Percentiles rank a stretch among this genome's conserved stretches.
phyloP scores from a whole-genome alignment of 2,797 vertebrate species.

The Alcedo quadribrachys region DNA sequence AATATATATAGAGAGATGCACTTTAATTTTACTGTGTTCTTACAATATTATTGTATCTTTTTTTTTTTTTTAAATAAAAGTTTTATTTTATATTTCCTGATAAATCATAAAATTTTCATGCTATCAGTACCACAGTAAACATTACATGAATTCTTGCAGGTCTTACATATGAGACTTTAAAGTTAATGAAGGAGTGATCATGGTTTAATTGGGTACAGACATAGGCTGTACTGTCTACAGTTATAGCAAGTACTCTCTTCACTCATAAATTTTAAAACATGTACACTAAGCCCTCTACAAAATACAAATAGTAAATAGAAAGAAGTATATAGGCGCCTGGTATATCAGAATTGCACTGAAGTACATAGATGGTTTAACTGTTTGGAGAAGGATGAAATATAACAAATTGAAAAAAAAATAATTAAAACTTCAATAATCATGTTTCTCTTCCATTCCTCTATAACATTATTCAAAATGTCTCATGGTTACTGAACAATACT shows the following conservation, averaged over 20 bases:
- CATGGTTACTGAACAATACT: neutral
- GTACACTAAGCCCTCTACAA: fast-evolving
- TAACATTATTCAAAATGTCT: neutral
- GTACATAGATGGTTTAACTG: neutral
- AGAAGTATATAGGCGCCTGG: neutral
- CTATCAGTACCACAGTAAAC: neutral
- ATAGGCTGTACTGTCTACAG: neutral
- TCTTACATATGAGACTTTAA: neutral
- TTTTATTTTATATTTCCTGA: neutral
- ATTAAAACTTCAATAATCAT: neutral
- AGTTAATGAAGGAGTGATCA: neutral
- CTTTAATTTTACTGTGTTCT: neutral
- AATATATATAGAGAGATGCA: fast-evolving
- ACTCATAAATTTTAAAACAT: neutral
- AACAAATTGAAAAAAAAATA: neutral
- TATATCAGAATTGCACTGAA: neutral
- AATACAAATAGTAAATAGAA: neutral
- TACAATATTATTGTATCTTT: neutral
- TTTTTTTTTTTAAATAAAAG: neutral
- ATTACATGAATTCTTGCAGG: neutral
- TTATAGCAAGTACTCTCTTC: neutral
- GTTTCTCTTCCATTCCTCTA: neutral
- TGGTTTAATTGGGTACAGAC: neutral
- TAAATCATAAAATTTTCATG: neutral
- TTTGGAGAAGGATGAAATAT: neutral